Base-by-base conservation (phyloP, 2,113 vertebrate genomes). In the Probosciger aterrimus region DNA sequence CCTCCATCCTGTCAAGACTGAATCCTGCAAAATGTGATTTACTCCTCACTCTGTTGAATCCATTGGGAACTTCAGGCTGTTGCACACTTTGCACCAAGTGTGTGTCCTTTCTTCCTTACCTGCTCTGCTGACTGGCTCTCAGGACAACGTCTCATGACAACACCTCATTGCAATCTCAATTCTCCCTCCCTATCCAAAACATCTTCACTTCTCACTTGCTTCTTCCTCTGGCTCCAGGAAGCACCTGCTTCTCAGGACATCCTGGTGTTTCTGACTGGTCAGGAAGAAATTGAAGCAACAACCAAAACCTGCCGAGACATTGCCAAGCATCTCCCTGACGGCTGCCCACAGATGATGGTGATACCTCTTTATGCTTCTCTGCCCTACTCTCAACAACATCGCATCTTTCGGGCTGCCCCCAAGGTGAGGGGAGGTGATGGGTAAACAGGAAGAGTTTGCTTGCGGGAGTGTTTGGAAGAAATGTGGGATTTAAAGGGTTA, bases 261-360 rank as follows among this genome's bases (percentile, higher is more conserved):
- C 96, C 97, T 99, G 86, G 99, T 99, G 73, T 99, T 99, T 96
- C 98, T 99, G 97, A 99, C 99, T 4, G 99, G 99, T 44, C 99
- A 99, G 97, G 99, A 99, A 96, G 99, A 99, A 96, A 99, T 99
- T 0, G 99, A 99, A 97, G 99, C 99, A 11, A 98, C 99, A 97
- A 99, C 99, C 46, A 99, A 98, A 97, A 99, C 99, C 8, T 99
- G 99, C 57, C 97, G 98, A 60, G 99, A 99, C 78, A 98, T 99
- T 23, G 96, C 99, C 24, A 99, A 99, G 85, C 99, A 99, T 55
- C 98, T 99, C 28, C 99, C 99, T 0, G 99, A 99, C 0, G 96
- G 98, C 95, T 99, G 98, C 63, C 97, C 98, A 0, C 92, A 97
- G 9, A 98, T 99, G 98, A 53, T 97, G 1, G 99, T 99, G 53